Evolutionary conservation across 2,888 invertebrate genomes (phyloP).

Genomic region (Melitaea athalia): DNA sequence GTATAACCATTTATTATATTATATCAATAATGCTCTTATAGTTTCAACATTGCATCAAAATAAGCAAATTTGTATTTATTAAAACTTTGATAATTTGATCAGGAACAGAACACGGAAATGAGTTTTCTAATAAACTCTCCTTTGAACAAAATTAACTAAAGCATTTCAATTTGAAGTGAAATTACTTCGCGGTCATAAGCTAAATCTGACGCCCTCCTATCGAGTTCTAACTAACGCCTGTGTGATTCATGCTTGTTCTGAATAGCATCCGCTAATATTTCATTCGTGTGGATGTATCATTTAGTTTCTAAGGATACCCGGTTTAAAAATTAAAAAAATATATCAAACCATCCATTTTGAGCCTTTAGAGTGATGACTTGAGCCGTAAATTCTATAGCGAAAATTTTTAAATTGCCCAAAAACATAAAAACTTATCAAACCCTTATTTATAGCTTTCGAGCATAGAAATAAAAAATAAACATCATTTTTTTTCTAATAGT

Average conservation of each 20-base stretch:
- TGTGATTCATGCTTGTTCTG: constrained; percentile 18
- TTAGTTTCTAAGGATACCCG: neutral
- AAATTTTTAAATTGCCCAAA: no score
- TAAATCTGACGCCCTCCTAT: constrained; percentile 16
- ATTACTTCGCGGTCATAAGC: constrained; percentile 1
- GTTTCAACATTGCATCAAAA: no score
- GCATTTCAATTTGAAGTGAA: constrained; percentile 11
- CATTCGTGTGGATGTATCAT: neutral
- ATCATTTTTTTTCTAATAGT: no score
- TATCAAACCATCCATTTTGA: no score
- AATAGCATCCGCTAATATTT: constrained; percentile 14
- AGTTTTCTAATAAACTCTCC: neutral
- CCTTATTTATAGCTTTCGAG: no score
- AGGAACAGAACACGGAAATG: neutral
- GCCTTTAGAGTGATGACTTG: no score
- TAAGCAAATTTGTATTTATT: no score
- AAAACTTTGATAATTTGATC: neutral
- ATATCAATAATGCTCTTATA: no score
- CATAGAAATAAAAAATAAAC: no score
- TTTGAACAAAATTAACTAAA: constrained; percentile 1
- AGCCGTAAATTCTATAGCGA: no score
- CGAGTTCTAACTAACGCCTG: constrained; percentile 10
- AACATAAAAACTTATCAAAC: no score
- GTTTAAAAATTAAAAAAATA: neutral
- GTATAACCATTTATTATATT: no score